A percentile compares a stretch with the other conserved stretches of the same genome.
These are phyloP conservation scores for Poecilus cupreus DNA, from an alignment of 2,888 invertebrate genomes.

Conservation along the genomic window DNA sequence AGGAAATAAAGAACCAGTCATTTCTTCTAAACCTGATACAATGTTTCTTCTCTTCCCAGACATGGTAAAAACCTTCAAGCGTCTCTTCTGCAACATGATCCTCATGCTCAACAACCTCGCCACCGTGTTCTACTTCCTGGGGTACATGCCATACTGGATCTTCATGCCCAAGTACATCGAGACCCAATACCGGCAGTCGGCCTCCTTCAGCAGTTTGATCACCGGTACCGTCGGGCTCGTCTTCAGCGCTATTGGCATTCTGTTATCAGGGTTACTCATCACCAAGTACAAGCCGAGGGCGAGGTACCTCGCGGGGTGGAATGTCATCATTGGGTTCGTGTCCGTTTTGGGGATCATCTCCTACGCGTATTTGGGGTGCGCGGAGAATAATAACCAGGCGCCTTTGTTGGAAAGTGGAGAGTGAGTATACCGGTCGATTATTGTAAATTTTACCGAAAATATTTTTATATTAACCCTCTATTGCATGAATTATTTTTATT, in stretches of 20 bases:
- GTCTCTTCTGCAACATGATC: slow-evolving; percentile 79
- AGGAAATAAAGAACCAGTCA: not conserved
- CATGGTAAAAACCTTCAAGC: slow-evolving; percentile 79
- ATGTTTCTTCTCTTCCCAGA: slow-evolving; percentile 70
- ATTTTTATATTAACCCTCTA: too few relatives aligned
- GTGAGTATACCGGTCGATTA: too few relatives aligned
- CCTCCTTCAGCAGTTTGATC: slow-evolving; percentile 83
- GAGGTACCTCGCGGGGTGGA: slow-evolving; percentile 81
- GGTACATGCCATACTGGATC: slow-evolving; percentile 85
- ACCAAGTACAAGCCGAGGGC: slow-evolving; percentile 81
- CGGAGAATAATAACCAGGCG: slow-evolving; percentile 76
- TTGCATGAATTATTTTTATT: too few relatives aligned
- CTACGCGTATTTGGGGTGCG: slow-evolving; percentile 81
- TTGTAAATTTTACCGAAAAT: too few relatives aligned
- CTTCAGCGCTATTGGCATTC: slow-evolving; percentile 81
- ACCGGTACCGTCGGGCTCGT: slow-evolving; percentile 83
- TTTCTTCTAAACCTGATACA: too few relatives aligned
- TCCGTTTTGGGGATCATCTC: slow-evolving; percentile 79
- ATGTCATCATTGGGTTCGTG: slow-evolving; percentile 79
- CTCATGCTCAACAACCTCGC: slow-evolving; percentile 84
- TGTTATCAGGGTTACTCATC: slow-evolving; percentile 80
- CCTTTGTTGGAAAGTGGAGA: slow-evolving; percentile 70
- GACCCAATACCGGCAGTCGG: slow-evolving; percentile 85
- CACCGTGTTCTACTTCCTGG: slow-evolving; percentile 82
- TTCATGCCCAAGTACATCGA: slow-evolving; percentile 90